A percentile compares a stretch with the other conserved stretches of the same genome.
These are phyloP conservation scores for Terrapene triunguis DNA, from an alignment of 2,113 vertebrate genomes.

Conservation along the genomic window DNA sequence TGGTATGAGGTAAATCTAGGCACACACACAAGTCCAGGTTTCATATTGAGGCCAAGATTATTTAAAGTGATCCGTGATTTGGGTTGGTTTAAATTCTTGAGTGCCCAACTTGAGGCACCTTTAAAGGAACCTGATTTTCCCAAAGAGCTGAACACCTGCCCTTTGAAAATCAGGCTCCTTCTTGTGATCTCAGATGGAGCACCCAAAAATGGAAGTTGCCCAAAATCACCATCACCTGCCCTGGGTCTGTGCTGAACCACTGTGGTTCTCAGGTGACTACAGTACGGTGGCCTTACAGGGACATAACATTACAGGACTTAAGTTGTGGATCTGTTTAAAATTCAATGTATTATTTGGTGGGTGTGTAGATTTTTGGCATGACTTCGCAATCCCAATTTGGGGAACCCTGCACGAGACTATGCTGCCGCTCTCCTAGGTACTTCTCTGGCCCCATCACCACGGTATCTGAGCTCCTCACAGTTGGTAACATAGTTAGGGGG, in stretches of 20 bases:
- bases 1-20: neutral
- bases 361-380: neutral
- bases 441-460: neutral
- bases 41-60: neutral
- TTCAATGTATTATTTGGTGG: fast-evolving
- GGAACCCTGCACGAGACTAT: neutral
- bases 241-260: neutral
- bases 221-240: neutral
- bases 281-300: neutral
- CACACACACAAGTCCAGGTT: neutral
- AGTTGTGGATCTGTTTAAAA: neutral
- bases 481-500: neutral
- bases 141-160: neutral
- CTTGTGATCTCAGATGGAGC: neutral
- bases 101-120: neutral
- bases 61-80: neutral
- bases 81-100: neutral
- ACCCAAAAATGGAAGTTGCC: neutral
- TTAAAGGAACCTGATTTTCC: neutral
- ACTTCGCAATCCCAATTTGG: fast-evolving
- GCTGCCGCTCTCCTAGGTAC: neutral
- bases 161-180: neutral
- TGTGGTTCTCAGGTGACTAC: neutral
- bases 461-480: fast-evolving
- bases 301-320: neutral